phyloP scores from a whole-genome alignment of 2,888 invertebrate species.

The Monochamus alternatus region DNA sequence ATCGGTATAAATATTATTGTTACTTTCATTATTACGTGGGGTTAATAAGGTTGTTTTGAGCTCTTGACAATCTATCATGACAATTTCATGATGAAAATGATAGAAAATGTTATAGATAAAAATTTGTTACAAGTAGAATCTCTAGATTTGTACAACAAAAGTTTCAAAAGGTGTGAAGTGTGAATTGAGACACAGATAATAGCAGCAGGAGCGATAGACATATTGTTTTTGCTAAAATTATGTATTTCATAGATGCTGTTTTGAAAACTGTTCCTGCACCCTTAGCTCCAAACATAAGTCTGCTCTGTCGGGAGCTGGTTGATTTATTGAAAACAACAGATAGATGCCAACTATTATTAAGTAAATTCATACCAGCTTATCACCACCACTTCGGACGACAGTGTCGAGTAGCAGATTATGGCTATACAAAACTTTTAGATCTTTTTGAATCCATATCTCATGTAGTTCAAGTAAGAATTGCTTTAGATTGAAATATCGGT shows the following conservation, averaged over 20 bases:
- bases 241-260: constrained; percentile 57
- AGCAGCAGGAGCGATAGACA: no score
- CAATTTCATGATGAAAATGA: no score
- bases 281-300: constrained; percentile 81
- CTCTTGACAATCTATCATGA: no score
- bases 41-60: no score
- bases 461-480: constrained; percentile 81
- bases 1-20: no score
- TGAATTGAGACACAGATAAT: no score
- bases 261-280: constrained; percentile 77
- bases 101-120: no score
- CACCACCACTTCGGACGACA: constrained; percentile 97
- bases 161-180: no score
- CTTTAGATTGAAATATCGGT: neutral
- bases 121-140: no score
- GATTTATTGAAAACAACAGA: constrained; percentile 88
- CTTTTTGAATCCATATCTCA: constrained; percentile 90
- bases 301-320: constrained; percentile 90
- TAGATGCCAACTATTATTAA: constrained; percentile 86
- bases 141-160: no score
- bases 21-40: no score
- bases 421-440: constrained; percentile 94
- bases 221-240: constrained; percentile 8
- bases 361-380: constrained; percentile 94
- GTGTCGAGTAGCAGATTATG: constrained; percentile 96